Evolutionary conservation across 53 echinoderm and acorn worm species (phyloP).

Genomic region (Echinometra lucunter): DNA sequence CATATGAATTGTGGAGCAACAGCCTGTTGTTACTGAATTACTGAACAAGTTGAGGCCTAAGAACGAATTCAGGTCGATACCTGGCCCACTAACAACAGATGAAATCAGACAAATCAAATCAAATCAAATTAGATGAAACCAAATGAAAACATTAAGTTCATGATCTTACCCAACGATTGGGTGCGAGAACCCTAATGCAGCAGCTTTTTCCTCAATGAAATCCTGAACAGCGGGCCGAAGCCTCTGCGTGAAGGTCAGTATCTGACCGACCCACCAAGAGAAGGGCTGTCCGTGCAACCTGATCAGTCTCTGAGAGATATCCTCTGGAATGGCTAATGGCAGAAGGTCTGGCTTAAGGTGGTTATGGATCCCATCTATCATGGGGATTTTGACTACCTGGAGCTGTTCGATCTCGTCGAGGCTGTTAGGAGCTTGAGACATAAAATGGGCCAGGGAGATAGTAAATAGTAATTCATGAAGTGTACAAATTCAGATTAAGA

Average conservation of each 20-base stretch:
- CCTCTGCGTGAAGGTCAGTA: conserved; percentile 84
- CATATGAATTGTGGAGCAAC: no score
- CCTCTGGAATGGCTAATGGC: conserved; percentile 93
- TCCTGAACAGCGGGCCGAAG: conserved; percentile 82
- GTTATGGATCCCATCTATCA: conserved; percentile 88
- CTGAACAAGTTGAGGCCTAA: no score
- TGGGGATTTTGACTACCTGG: conserved; percentile 91
- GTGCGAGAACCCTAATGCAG: conserved; percentile 78
- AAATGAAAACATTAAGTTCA: no score
- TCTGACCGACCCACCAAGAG: conserved; percentile 98
- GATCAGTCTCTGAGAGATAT: conserved; percentile 79
- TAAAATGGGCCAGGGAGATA: no score
- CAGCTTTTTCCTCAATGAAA: conserved; percentile 75
- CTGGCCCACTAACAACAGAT: no score
- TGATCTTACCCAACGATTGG: conserved; percentile 93
- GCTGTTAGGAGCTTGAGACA: neutral
- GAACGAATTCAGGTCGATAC: no score
- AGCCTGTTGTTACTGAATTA: no score
- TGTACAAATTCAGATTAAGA: no score
- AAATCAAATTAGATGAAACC: no score
- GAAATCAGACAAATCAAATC: no score
- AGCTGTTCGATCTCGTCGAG: conserved; percentile 66
- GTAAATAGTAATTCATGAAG: no score
- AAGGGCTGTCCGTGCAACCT: conserved; percentile 90
- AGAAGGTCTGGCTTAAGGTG: conserved; percentile 83